Percentiles rank a stretch among this genome's conserved stretches.
phyloP scores from a whole-genome alignment of 2,797 vertebrate genomes.

The Pipistrellus pipistrellus region DNA sequence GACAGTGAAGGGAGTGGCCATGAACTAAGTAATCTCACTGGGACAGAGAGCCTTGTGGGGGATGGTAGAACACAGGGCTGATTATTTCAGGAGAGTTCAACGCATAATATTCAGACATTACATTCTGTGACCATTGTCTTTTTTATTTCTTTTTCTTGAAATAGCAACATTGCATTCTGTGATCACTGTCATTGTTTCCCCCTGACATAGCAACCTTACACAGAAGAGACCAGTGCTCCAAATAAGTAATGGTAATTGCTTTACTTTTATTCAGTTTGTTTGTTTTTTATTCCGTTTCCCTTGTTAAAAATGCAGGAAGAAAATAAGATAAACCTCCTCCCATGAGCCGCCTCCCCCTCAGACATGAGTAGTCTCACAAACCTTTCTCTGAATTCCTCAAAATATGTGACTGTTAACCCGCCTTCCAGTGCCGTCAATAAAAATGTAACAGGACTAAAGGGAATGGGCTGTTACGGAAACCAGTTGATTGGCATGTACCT shows the following conservation, averaged over 20 bases:
- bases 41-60: neutral
- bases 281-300: neutral
- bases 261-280: slow-evolving; percentile 10
- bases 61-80: neutral
- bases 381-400: slow-evolving; percentile 50
- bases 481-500: slow-evolving; percentile 11
- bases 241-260: neutral
- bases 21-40: neutral
- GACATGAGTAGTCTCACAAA: neutral
- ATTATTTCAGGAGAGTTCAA: neutral
- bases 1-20: neutral
- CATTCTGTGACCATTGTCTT: neutral
- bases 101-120: neutral
- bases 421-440: neutral
- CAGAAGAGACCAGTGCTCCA: neutral
- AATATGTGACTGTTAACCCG: slow-evolving; percentile 1
- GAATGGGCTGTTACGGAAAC: neutral
- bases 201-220: neutral
- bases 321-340: neutral
- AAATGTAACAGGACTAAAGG: neutral
- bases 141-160: neutral
- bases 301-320: slow-evolving; percentile 17
- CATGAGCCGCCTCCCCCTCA: neutral
- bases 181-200: neutral
- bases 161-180: neutral